Percentiles rank a stretch among this genome's conserved stretches.
phyloP scores from a whole-genome alignment of 2,888 invertebrate species.

The Volucella zonaria region DNA sequence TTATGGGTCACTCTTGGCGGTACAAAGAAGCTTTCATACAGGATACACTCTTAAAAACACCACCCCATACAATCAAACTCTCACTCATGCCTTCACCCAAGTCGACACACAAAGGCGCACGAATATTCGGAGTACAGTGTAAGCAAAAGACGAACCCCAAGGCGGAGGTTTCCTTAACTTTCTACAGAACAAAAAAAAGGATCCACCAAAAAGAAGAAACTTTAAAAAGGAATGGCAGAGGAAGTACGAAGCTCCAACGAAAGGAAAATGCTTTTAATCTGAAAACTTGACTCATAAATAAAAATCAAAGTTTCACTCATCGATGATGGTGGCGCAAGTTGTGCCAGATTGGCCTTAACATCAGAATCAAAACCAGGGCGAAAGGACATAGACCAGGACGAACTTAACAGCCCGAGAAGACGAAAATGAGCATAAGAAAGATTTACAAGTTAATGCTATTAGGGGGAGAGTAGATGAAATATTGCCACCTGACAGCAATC shows the following conservation, averaged over 20 bases:
- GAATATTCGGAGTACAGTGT: background rate
- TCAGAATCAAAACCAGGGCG: too few relatives aligned
- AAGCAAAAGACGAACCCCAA: background rate
- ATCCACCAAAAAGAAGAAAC: slow-evolving; percentile 36
- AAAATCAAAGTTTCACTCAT: slow-evolving; percentile 71
- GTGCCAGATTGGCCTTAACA: slow-evolving; percentile 24
- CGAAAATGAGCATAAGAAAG: slow-evolving; percentile 67
- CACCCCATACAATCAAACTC: background rate
- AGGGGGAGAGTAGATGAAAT: slow-evolving; percentile 57
- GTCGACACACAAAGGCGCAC: background rate
- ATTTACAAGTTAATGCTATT: slow-evolving; percentile 71
- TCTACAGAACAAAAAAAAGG: slow-evolving; percentile 25
- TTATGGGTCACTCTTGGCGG: slow-evolving; percentile 66
- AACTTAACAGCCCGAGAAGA: slow-evolving; percentile 62
- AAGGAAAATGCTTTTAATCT: slow-evolving; percentile 69
- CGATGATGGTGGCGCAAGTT: slow-evolving; percentile 39
- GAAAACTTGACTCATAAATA: slow-evolving; percentile 74
- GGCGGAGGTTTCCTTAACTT: slow-evolving; percentile 25
- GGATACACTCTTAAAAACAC: slow-evolving; percentile 65
- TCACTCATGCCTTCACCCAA: too few relatives aligned
- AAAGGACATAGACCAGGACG: background rate
- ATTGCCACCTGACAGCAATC: slow-evolving; percentile 62
- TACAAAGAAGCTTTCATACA: slow-evolving; percentile 58
- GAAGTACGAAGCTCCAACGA: slow-evolving; percentile 17
- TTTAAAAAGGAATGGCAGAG: slow-evolving; percentile 17